Evolutionary conservation across 1,140 invertebrate genomes (phyloP).

Genomic region (Orius laevigatus): DNA sequence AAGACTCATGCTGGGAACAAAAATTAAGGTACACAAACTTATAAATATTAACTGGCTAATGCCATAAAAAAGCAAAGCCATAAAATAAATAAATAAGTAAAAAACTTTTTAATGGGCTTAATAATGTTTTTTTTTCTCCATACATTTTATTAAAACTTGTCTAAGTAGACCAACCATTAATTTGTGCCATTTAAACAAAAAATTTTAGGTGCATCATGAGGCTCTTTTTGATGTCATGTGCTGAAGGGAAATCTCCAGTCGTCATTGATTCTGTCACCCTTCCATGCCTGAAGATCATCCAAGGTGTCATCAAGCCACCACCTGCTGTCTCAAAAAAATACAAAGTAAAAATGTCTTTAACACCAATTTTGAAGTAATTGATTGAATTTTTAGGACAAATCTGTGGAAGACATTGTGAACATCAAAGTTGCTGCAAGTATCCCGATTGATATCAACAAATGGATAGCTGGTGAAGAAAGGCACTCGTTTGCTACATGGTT

Average conservation of each 20-base stretch:
- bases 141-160: too few relatives aligned
- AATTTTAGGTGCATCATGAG: constrained; percentile 67
- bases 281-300: constrained; percentile 71
- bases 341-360: constrained; percentile 26
- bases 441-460: constrained; percentile 54
- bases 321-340: constrained; percentile 36
- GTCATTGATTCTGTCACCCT: constrained; percentile 62
- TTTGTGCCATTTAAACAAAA: neutral
- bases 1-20: constrained; percentile 91
- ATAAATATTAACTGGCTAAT: too few relatives aligned
- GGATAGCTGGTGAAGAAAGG: constrained; percentile 54
- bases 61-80: too few relatives aligned
- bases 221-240: constrained; percentile 59
- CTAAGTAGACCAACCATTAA: neutral
- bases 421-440: constrained; percentile 39
- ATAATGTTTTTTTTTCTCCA: neutral
- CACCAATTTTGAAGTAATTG: too few relatives aligned
- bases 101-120: too few relatives aligned
- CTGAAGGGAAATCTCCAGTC: constrained; percentile 48
- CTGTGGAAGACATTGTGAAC: constrained; percentile 33
- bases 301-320: constrained; percentile 56
- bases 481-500: constrained; percentile 58
- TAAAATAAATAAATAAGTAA: too few relatives aligned
- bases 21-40: constrained; percentile 52
- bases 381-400: constrained; percentile 32